Evolutionary conservation across 37 sponge, comb jelly and placozoan species (phyloP).

Genomic region (Haliclona indistincta): DNA sequence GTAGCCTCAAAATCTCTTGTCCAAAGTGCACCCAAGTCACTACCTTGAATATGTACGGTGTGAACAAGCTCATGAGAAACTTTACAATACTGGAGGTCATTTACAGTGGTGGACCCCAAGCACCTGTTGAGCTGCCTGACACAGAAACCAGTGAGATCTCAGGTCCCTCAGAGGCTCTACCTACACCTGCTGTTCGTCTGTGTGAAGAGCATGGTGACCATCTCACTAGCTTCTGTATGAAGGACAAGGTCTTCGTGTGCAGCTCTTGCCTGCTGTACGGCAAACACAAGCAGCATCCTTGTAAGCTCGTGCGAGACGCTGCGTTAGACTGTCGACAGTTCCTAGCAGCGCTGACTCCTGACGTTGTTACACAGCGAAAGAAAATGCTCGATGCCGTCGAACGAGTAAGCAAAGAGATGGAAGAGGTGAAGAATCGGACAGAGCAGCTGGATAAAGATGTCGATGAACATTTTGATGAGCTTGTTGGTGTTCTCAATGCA

Average conservation of each 20-base stretch:
- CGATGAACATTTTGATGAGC: constrained; percentile 21
- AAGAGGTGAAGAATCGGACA: neutral
- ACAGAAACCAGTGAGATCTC: neutral
- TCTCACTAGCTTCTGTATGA: constrained; percentile 42
- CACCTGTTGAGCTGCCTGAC: neutral
- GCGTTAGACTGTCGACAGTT: constrained; percentile 7
- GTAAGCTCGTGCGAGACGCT: constrained; percentile 24
- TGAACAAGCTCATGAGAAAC: constrained; percentile 16
- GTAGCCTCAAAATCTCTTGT: neutral
- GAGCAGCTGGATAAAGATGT: constrained; percentile 2
- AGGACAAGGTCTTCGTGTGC: constrained; percentile 30
- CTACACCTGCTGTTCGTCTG: neutral
- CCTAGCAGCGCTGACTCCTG: constrained; percentile 25
- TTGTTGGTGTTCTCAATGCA: constrained; percentile 7
- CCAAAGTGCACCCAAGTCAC: constrained; percentile 35
- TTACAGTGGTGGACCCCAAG: no score
- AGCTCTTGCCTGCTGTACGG: constrained; percentile 50
- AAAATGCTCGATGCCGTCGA: neutral
- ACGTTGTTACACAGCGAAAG: neutral
- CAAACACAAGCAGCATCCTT: constrained; percentile 11
- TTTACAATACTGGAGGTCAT: constrained; percentile 32
- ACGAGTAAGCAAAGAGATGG: neutral
- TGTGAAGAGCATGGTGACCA: constrained; percentile 42
- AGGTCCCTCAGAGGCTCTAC: neutral
- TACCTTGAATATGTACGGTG: neutral